Evolutionary conservation across 2,113 vertebrate species (phyloP), one percentile per base, ranked within the genome.

Genomic region (Manacus vitellinus): DNA sequence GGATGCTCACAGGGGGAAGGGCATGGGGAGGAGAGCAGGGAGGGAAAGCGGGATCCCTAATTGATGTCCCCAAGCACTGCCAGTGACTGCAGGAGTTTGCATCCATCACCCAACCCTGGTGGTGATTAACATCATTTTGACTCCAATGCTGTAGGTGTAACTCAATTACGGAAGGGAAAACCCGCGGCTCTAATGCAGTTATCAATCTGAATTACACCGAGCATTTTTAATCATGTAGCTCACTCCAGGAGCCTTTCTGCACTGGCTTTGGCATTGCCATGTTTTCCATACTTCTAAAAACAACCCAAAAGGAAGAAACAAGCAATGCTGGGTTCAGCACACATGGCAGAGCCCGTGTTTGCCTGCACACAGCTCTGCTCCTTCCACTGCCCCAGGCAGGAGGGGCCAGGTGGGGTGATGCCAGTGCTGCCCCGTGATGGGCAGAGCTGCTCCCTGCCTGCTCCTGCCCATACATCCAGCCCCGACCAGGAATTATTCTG

Each of bases 171-270:
- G 37, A 63, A 20, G 18, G 85, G 92, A 82, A 90, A 88, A 49
- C 89, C 68, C 13, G 3, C 24, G 14, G 37, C 87, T 61, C 54
- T 66, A 74, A 66, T 2, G 37, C 92, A 13, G 62, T 59, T 88
- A 92, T 96, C 93, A 59, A 92, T 95, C 95, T 94, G 94, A 94
- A 91, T 95, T 89, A 96, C 85, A 67, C 2, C 2, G 14, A 54
- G 70, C 85, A 16, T 80, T 91, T 92, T 93, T 85, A 91, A 94
- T 79, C 89, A 77, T 8, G 58, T 0, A 4, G 63, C 81, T 78
- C 54, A 14, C 94, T 88, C 83, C 33, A 9, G 30, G 58, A 73
- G 21, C 39, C 35, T 61, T 66, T 70, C 71, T 35, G 8, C 0
- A 14, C 74, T 80, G 35, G 74, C 35, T 71, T 46, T 31, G 2